Base-by-base conservation (phyloP, 1,140 invertebrate genomes). In the Temnothorax curvispinosus region DNA sequence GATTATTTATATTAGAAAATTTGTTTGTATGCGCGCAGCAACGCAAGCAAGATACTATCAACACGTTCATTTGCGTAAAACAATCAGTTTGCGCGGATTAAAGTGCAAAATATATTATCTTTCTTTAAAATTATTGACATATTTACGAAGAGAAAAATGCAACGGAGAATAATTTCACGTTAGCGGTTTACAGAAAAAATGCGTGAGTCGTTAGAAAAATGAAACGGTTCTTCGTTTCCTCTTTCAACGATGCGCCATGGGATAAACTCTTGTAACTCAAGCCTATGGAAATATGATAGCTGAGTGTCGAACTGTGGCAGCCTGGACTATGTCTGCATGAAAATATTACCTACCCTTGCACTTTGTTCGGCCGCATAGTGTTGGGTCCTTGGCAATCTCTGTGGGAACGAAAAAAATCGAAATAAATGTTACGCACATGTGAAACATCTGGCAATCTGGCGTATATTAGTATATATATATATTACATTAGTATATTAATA, bases 361-460 rank as follows among this genome's bases (percentile, higher is more conserved):
- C 91, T 91, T 95, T 15, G 89, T 90, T 0, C 95, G 93, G 27
- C 94, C 91, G 69, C 95, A 95, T 76, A 89, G 4, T 7, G 91
- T 86, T 35, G 91, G 87, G 74, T 95, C 94, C 60, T 90, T 94
- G 54, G 92, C 72, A 41, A 93, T 88, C 77, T 93, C 94, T 94
- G 87, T 50, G 2, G 5, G 89, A 92, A 89, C 4, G 18, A 71
- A 60, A 84, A 74, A 84, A 74, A 54, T 65, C 27, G 27, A 67
- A 6, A 9, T 52, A 65, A 65, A 38, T 50, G 0, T 64, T 0
- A 50, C n/a, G 2, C n/a, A 44, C 13, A 13, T 35, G 18, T 85
- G 9, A 64, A 85, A 38, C 41, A 41, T 75, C 65, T 75, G 27
- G 15, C 15, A 21, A 21, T 21, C 21, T 21, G 21, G 21, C 8